Evolutionary conservation across 2,888 invertebrate genomes (phyloP), one percentile per base, ranked within the genome.

Genomic region (Theretra japonica): DNA sequence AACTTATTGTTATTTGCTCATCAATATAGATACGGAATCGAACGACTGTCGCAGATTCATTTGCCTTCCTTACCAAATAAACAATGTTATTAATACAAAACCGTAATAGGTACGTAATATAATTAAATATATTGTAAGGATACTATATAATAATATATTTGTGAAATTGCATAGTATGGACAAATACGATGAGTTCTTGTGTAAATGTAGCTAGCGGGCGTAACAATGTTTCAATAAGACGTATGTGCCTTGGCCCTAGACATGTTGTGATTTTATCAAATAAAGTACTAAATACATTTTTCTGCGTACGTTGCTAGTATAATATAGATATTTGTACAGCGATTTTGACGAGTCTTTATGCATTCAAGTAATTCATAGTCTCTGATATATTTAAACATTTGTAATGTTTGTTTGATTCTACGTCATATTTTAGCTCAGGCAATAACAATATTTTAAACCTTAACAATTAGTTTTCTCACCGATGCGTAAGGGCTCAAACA

Each of bases 241-340:
- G 88, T 85, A 88, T 88, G 94, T 94, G 94, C 94, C 94, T 94
- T 94, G 86, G 89, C 89, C 90, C 88, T 90, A 87, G 85, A 87
- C 82, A 90, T 85, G 88, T 91, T 90, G 90, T 92, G 90, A 90
- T 90, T 90, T 83, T 77, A 81, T 85, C 82, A 80, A 77, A 79
- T 80, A 80, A 81, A 80, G 83, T 78, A 82, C 78, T 65, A 17
- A 76, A 76, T 74, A 76, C 73, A 75, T 70, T 76, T 76, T 73
- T 72, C 75, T 75, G 75, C 75, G 72, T 77, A 81, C 75, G 77
- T 75, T 76, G 75, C 76, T 73, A 76, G 74, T 75, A 78, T 78
- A 73, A 75, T 78, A 75, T 78, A 65, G 48, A 76, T 81, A 80
- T 80, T 79, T 85, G 77, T 83, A 82, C 77, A 82, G 81, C 73